A percentile compares a stretch with the other conserved stretches of the same genome.
Evolutionary conservation across 1,140 invertebrate genomes (phyloP).

Genomic region (Proctacanthus coquilletti): DNA sequence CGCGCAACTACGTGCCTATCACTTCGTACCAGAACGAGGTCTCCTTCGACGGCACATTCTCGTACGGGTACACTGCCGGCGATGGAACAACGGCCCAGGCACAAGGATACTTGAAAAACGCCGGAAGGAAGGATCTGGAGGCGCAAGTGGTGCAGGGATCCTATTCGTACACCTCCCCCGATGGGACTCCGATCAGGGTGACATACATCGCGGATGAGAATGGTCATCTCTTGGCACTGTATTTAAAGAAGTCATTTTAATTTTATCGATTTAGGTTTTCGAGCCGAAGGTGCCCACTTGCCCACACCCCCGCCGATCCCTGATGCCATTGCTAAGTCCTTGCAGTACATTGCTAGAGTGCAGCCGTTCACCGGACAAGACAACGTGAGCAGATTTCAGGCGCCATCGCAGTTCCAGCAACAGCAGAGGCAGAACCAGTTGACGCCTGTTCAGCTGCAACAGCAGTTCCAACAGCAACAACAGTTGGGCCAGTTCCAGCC

Average conservation of each 20-base stretch:
- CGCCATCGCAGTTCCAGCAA: slow-evolving; percentile 14
- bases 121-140: slow-evolving; percentile 34
- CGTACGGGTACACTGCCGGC: slow-evolving; percentile 37
- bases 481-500: slow-evolving; percentile 24
- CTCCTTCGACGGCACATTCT: slow-evolving; percentile 39
- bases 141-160: slow-evolving; percentile 33
- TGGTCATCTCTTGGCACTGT: slow-evolving; percentile 11
- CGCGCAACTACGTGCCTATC: slow-evolving; percentile 32
- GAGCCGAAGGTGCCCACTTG: slow-evolving; percentile 38
- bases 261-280: slow-evolving; percentile 20
- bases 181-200: slow-evolving; percentile 35
- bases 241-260: neutral
- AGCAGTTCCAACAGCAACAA: slow-evolving; percentile 6
- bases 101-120: slow-evolving; percentile 38
- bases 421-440: slow-evolving; percentile 7
- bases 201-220: slow-evolving; percentile 43
- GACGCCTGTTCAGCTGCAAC: slow-evolving; percentile 2
- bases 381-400: slow-evolving; percentile 6
- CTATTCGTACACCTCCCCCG: slow-evolving; percentile 42
- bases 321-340: slow-evolving; percentile 41
- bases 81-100: slow-evolving; percentile 45
- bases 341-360: slow-evolving; percentile 36
- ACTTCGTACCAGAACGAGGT: slow-evolving; percentile 42
- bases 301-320: slow-evolving; percentile 46
- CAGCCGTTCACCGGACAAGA: slow-evolving; percentile 23